These are phyloP conservation scores for Amyelois transitella DNA, from an alignment of 1,140 invertebrate species.

Conservation along the genomic window DNA sequence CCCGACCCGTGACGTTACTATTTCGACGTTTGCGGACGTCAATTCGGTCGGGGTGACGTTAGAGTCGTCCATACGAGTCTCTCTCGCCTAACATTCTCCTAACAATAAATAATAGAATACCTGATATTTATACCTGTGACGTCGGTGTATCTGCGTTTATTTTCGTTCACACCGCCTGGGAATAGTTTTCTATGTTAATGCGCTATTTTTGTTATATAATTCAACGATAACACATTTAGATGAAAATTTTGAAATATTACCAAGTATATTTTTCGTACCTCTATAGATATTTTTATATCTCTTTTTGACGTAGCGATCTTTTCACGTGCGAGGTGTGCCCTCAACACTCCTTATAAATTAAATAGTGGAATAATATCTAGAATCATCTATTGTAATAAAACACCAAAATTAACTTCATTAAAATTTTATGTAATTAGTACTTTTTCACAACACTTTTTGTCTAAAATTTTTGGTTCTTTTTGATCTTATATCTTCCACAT, in stretches of 20 bases:
- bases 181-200: constrained; percentile 1
- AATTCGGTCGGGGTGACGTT: constrained; percentile 38
- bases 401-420: too few species aligned
- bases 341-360: too few species aligned
- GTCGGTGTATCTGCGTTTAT: constrained; percentile 7
- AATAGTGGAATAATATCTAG: too few species aligned
- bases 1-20: constrained; percentile 5
- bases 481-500: too few species aligned
- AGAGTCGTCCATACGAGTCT: constrained; percentile 27
- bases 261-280: too few species aligned
- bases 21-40: constrained; percentile 49
- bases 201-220: background rate
- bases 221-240: background rate
- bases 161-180: constrained; percentile 1
- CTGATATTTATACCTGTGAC: constrained; percentile 16
- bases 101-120: constrained; percentile 4
- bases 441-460: too few species aligned
- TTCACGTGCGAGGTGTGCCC: too few species aligned
- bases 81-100: background rate
- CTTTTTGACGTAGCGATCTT: too few species aligned
- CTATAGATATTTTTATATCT: too few species aligned
- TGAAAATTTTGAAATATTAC: background rate
- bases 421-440: too few species aligned
- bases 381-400: too few species aligned
- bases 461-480: too few species aligned